A percentile compares a stretch with the other conserved stretches of the same genome.
phyloP scores from a whole-genome alignment of 2,797 vertebrate genomes.

The Acanthurus tractus region DNA sequence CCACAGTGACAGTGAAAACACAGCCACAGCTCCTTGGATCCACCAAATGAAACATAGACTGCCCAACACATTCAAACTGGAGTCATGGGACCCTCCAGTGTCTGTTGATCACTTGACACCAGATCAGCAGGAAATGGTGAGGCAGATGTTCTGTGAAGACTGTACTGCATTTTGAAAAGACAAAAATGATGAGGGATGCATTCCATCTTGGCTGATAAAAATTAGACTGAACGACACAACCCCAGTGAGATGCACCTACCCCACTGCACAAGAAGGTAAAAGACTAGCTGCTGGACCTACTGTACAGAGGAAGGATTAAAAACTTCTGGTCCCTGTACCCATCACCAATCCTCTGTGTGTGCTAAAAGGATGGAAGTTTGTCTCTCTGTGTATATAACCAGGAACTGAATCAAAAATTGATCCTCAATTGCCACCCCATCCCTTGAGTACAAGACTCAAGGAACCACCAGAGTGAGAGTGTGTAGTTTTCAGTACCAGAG shows the following conservation, averaged over 20 bases:
- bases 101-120: not conserved
- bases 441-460: not conserved
- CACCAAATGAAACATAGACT: too few species aligned
- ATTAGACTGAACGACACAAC: conserved; percentile 2
- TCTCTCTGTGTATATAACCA: not conserved
- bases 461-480: not conserved
- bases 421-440: conserved; percentile 6
- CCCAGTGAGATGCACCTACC: not conserved
- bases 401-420: conserved; percentile 3
- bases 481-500: conserved; percentile 18
- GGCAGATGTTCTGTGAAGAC: not conserved
- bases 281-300: conserved; percentile 17
- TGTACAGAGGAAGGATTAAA: conserved; percentile 12
- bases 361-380: conserved; percentile 7
- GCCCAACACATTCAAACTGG: too few species aligned
- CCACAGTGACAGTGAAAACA: rapidly evolving
- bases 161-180: conserved; percentile 20
- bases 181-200: conserved; percentile 13
- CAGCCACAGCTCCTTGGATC: not conserved
- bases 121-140: not conserved
- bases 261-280: conserved; percentile 29
- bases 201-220: conserved; percentile 20
- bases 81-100: not conserved
- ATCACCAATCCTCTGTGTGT: conserved; percentile 1
- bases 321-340: conserved; percentile 5